Percentiles rank a stretch among this genome's conserved stretches.
These are phyloP conservation scores for Argyra leucocephala DNA, from an alignment of 2,888 invertebrate species.

Conservation along the genomic window DNA sequence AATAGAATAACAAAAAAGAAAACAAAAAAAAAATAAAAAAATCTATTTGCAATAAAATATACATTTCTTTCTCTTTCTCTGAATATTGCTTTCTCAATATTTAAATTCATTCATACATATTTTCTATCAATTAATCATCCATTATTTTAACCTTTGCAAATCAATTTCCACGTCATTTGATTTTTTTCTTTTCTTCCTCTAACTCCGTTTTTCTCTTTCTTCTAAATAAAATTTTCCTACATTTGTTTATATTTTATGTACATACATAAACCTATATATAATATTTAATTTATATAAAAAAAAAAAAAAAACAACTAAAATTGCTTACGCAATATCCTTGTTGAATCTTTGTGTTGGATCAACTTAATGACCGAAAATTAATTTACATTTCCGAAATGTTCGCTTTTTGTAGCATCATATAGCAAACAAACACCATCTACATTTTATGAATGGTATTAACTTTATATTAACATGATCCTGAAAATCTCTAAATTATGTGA, in stretches of 20 bases:
- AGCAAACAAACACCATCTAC: too few relatives aligned
- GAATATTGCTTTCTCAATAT: too few relatives aligned
- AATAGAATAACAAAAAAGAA: neutral
- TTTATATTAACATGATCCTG: too few relatives aligned
- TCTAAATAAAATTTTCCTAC: neutral
- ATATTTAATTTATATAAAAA: too few relatives aligned
- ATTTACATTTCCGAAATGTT: neutral
- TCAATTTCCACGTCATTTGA: slow-evolving; percentile 2
- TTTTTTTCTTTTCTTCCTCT: neutral
- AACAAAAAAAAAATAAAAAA: neutral
- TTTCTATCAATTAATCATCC: neutral
- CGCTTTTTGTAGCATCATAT: too few relatives aligned
- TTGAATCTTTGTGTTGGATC: neutral
- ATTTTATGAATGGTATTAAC: too few relatives aligned
- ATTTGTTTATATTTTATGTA: too few relatives aligned
- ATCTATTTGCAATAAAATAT: neutral
- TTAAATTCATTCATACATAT: neutral
- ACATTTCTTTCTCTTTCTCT: neutral
- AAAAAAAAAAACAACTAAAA: neutral
- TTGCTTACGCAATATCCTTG: neutral
- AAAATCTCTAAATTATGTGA: too few relatives aligned
- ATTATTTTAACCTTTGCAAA: neutral
- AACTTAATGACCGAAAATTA: slow-evolving; percentile 1
- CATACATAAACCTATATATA: too few relatives aligned
- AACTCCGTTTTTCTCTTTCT: neutral